Evolutionary conservation across 2,888 invertebrate species (phyloP).

Genomic region (Drosophila differens): DNA sequence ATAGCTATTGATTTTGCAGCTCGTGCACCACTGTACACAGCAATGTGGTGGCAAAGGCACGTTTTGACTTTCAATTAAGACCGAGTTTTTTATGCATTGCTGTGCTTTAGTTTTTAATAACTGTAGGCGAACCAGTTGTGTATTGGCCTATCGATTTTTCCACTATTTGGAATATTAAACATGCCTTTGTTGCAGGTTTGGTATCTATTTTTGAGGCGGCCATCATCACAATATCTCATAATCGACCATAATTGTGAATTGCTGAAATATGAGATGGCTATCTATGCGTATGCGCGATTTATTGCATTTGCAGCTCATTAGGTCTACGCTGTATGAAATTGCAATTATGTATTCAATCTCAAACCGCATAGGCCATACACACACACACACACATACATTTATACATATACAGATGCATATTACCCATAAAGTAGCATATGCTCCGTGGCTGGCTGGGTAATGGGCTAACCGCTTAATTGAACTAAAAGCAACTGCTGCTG

Average conservation of each 20-base stretch:
- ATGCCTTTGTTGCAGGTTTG: background rate
- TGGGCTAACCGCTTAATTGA: slow-evolving; percentile 65
- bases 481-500: slow-evolving; percentile 60
- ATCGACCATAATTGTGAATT: slow-evolving; percentile 11
- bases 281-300: slow-evolving; percentile 46
- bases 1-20: background rate
- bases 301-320: slow-evolving; percentile 48
- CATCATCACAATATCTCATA: background rate
- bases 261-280: slow-evolving; percentile 11
- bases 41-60: background rate
- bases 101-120: slow-evolving; percentile 46
- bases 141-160: background rate
- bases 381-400: background rate
- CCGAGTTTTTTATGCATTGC: slow-evolving; percentile 41
- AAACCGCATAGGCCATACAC: slow-evolving; percentile 46
- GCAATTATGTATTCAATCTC: slow-evolving; percentile 46
- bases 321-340: slow-evolving; percentile 30
- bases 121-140: slow-evolving; percentile 14
- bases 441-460: slow-evolving; percentile 20
- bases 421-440: slow-evolving; percentile 59
- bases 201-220: slow-evolving; percentile 1
- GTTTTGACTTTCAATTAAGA: slow-evolving; percentile 54
- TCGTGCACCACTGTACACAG: slow-evolving; percentile 24
- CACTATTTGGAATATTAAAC: slow-evolving; percentile 22
- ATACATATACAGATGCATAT: slow-evolving; percentile 1